Percentiles rank a stretch among this genome's conserved stretches.
These are phyloP conservation scores for Musca vetustissima DNA, from an alignment of 1,140 invertebrate species.

Conservation along the genomic window DNA sequence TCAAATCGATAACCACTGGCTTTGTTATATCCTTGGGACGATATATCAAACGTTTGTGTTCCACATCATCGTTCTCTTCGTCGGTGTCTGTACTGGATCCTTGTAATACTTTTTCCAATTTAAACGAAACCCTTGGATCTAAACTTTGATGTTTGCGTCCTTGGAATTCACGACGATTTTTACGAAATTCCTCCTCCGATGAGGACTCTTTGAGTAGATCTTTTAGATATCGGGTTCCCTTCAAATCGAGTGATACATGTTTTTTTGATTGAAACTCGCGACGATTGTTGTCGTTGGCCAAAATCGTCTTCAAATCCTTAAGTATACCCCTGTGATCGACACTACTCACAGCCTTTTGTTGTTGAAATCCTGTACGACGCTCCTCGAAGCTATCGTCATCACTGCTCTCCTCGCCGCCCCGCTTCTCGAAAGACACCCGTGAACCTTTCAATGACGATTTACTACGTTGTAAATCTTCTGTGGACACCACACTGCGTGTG, in stretches of 20 bases:
- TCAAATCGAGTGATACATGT: constrained; percentile 53
- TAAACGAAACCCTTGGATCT: constrained; percentile 52
- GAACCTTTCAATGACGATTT: constrained; percentile 52
- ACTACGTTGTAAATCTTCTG: constrained; percentile 48
- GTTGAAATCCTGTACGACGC: constrained; percentile 48
- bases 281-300: constrained; percentile 51
- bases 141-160: constrained; percentile 54
- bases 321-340: constrained; percentile 54
- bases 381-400: constrained; percentile 55
- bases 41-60: constrained; percentile 51
- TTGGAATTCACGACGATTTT: constrained; percentile 51
- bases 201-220: constrained; percentile 52
- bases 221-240: constrained; percentile 46
- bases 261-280: constrained; percentile 54
- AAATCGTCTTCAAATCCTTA: constrained; percentile 49
- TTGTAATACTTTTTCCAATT: constrained; percentile 51
- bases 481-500: constrained; percentile 37
- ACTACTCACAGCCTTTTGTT: constrained; percentile 51
- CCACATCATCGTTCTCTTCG: constrained; percentile 51
- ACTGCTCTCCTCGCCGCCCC: constrained; percentile 38
- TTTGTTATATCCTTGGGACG: constrained; percentile 54
- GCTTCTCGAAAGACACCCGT: constrained; percentile 48
- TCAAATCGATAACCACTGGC: constrained; percentile 53
- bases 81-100: constrained; percentile 51
- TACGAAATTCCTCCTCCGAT: constrained; percentile 53